Conservation (phyloP, 2,888 invertebrate species). For the Xestia xanthographa region DNA sequence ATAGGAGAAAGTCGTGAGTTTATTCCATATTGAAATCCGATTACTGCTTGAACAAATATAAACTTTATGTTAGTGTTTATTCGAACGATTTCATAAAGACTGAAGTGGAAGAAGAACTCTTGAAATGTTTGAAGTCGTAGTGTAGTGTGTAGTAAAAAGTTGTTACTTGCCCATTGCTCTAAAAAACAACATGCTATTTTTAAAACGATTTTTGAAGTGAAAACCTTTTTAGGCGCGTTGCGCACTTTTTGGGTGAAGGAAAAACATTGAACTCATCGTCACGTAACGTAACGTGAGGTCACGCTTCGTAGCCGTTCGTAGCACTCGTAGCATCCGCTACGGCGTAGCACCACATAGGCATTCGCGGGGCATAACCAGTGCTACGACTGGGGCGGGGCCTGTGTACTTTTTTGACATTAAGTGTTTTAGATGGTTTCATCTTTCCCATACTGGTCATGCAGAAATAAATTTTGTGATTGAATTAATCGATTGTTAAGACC, state of each 20-base stretch:
- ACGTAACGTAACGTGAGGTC: no score
- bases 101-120: neutral
- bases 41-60: neutral
- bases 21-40: neutral
- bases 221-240: no score
- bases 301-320: no score
- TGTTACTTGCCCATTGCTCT: neutral
- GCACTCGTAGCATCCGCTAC: no score
- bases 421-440: neutral
- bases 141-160: neutral
- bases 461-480: neutral
- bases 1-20: no score
- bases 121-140: neutral
- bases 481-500: neutral
- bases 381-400: no score
- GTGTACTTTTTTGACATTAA: neutral
- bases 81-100: neutral
- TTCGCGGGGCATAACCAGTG: no score
- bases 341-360: no score
- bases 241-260: no score
- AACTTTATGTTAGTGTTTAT: neutral
- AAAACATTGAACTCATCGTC: no score
- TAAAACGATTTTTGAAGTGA: no score
- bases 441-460: neutral
- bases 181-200: neutral